Evolutionary conservation across 2,113 vertebrate species (phyloP).

Genomic region (Vulpes vulpes): DNA sequence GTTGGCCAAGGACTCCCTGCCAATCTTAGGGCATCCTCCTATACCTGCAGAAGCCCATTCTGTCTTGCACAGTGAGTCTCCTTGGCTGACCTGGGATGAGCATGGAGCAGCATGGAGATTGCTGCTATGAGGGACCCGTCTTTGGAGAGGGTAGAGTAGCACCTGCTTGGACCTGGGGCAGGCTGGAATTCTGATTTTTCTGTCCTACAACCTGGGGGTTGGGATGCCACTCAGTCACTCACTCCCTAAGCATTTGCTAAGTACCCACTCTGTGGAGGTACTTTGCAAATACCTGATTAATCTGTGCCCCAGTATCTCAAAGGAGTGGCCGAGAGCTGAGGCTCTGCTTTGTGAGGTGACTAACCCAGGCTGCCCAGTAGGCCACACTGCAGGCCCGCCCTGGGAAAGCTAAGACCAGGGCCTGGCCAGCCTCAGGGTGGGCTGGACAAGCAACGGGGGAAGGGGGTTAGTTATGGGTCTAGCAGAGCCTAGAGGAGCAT

Average conservation of each 20-base stretch:
- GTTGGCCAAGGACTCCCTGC: neutral
- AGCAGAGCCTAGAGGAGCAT: neutral
- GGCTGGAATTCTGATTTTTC: neutral
- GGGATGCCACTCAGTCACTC: neutral
- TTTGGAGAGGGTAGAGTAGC: fast-evolving
- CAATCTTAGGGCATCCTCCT: neutral
- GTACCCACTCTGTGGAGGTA: neutral
- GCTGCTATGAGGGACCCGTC: neutral
- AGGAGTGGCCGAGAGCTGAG: neutral
- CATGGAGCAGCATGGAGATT: neutral
- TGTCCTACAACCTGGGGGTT: neutral
- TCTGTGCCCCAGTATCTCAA: neutral
- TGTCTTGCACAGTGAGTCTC: neutral
- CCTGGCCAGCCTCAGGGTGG: neutral
- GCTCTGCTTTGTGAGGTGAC: neutral
- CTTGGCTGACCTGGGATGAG: neutral
- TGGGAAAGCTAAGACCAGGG: neutral
- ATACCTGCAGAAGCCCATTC: neutral
- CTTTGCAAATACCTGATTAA: neutral
- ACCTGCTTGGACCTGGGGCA: fast-evolving
- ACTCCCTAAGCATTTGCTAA: neutral
- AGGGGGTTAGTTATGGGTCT: too few species aligned
- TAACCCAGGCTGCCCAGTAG: too few species aligned
- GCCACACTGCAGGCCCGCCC: neutral
- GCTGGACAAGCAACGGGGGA: neutral